Evolutionary conservation across 2,797 vertebrate species (phyloP).

Genomic region (Sternotherus odoratus): DNA sequence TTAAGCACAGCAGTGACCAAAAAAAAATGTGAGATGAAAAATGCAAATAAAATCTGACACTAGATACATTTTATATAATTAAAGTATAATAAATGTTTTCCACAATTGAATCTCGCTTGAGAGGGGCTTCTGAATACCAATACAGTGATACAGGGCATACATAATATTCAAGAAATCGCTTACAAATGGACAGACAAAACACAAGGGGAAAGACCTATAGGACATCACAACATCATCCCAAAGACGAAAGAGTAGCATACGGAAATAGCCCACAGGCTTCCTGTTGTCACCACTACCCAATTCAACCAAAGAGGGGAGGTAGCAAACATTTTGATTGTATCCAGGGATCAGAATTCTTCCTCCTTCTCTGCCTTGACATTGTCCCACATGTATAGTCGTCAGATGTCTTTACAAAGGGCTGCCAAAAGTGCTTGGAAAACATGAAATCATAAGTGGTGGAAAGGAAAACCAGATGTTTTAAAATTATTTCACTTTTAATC

Average conservation of each 20-base stretch:
- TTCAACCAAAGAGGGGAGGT: conserved; percentile 32
- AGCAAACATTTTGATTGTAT: not conserved
- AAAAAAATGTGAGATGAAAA: not conserved
- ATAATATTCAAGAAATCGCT: not conserved
- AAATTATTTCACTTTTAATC: conserved; percentile 40
- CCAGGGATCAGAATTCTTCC: conserved; percentile 53
- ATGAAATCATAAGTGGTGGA: conserved; percentile 71
- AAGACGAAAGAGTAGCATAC: conserved; percentile 6
- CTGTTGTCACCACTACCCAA: not conserved
- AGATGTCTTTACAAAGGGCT: conserved; percentile 61
- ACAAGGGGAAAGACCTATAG: not conserved
- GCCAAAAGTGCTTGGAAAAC: conserved; percentile 72
- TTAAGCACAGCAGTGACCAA: not conserved
- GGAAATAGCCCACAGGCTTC: not conserved
- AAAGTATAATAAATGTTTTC: conserved; percentile 14
- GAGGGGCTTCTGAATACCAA: not conserved
- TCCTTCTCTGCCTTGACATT: conserved; percentile 17
- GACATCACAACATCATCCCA: not conserved
- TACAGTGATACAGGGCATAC: not conserved
- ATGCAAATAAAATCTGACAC: not conserved
- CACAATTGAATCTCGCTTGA: not conserved
- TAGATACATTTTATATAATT: not conserved
- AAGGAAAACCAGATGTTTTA: conserved; percentile 72
- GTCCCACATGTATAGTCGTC: conserved; percentile 65
- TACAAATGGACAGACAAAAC: conserved; percentile 16